Base-by-base conservation (phyloP, 2,113 vertebrate genomes). In the Neotoma lepida region DNA sequence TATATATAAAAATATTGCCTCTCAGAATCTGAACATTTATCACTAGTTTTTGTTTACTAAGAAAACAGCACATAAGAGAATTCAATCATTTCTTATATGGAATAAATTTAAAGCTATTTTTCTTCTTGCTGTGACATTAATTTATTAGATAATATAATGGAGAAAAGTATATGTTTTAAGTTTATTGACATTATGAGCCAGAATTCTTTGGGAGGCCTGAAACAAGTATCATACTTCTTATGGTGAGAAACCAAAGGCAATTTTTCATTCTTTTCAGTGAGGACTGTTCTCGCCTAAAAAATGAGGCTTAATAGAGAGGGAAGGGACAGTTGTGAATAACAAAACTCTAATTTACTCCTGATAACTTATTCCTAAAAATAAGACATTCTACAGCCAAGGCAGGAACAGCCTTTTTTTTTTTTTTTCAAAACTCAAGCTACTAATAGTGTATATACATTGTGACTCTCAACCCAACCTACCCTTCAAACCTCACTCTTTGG, bases 1-100 rank as follows among this genome's bases (percentile, higher is more conserved):
- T 90, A 89, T 28, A 85, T 41, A 85, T 70, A 51, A 51, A 14
- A 51, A 51, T 51, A 12, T 54, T 90, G 24, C 20, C 15, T 85
- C 90, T 94, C 41, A 94, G 28, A 93, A 64, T 71, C 63, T 56
- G 20, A 63, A 93, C 86, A 94, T 80, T 46, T 76, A 74, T 92
- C 15, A 66, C 22, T 12, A 68, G 9, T 73, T 81, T 64, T 96
- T 88, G 61, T 74, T 91, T 81, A 90, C 22, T 54, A 88, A 73
- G 46, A 70, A 12, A 70, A 9, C 4, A 88, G 22, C 41, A 86
- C 71, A 54, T 77, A 78, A 63, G 82, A 89, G 51, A 44, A 4
- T 51, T 82, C 30, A 93, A 39, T 56, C 84, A 26, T 0, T 85
- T 61, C 44, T 90, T 66, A 70, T 49, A 39, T 66, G 61, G 26